These are phyloP conservation scores for Drosophila birchii DNA, from an alignment of 2,888 invertebrate species.

Conservation along the genomic window DNA sequence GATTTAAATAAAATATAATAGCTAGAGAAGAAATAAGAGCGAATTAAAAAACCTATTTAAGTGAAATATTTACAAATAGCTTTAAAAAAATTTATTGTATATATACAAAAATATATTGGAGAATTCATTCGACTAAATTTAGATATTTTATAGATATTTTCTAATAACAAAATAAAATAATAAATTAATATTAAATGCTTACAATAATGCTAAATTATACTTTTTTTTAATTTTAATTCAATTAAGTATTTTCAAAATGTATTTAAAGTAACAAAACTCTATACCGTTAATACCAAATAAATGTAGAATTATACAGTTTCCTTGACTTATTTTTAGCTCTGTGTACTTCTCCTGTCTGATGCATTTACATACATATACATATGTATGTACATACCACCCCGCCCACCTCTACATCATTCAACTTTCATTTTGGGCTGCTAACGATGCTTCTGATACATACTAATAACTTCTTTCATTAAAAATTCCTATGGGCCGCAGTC, in stretches of 20 bases:
- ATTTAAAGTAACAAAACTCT: neutral
- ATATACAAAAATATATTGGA: neutral
- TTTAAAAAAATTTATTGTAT: neutral
- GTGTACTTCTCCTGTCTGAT: slow-evolving; percentile 9
- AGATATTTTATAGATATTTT: neutral
- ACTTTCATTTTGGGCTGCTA: slow-evolving; percentile 59
- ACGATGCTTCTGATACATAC: slow-evolving; percentile 77
- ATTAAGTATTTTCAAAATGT: neutral
- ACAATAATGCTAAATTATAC: neutral
- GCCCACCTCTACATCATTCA: slow-evolving; percentile 20
- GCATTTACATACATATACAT: slow-evolving; percentile 25
- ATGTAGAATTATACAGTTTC: no score
- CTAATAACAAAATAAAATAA: neutral
- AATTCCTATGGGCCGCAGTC: slow-evolving; percentile 61
- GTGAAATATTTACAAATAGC: neutral
- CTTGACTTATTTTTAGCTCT: neutral
- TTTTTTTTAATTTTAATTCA: neutral
- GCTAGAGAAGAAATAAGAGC: no score
- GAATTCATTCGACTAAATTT: neutral
- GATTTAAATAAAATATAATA: neutral
- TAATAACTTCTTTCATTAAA: slow-evolving; percentile 80
- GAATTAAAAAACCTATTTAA: neutral
- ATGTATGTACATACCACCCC: slow-evolving; percentile 18
- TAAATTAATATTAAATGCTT: neutral
- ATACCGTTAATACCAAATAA: neutral